Base-by-base conservation (phyloP, 2,888 invertebrate species). In the Lycia hirtaria region DNA sequence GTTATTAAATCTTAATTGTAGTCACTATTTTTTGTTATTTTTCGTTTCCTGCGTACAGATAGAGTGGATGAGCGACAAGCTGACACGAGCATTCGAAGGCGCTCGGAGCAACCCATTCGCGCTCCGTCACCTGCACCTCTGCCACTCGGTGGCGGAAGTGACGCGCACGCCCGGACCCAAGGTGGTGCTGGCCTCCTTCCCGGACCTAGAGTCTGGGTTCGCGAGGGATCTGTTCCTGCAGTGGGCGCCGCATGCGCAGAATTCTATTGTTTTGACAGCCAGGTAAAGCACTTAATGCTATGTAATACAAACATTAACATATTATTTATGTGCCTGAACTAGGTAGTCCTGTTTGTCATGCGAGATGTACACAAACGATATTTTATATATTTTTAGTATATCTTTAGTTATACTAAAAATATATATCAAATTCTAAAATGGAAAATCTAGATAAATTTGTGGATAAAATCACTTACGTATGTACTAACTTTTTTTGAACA, bases 61-160 rank as follows among this genome's bases (percentile, higher is more conserved):
- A 68, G 99, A 99, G 88, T 99, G 99, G 99, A 99, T 99, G 99
- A 98, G 98, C 79, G 99, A 99, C 78, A 99, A 99, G 79, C 91
- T 99, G 35, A 98, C 99, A 93, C 95, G 98, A 60, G 96, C 96
- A 49, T 97, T 98, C 79, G 97, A 98, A 82, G 97, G 97, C 0
- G 97, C 97, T 0, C 93, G 98, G 53, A 97, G 96, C 73, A 99
- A 98, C 92, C 99, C 99, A 0, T 99, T 99, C 83, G 98, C 98
- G 51, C 97, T 99, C 63, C 96, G 97, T 63, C 97, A 99, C 87
- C 92, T 99, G 45, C 97, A 98, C 72, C 92, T 99, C 5, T 99
- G 99, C 75, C 99, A 99, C 84, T 97, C 96, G 56, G 94, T 98
- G 62, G 94, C 94, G 0, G 99, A 99, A 76, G 93, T 99, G 6